Base-by-base conservation (phyloP, 1,140 invertebrate genomes). In the Philopotamus ludificatus region DNA sequence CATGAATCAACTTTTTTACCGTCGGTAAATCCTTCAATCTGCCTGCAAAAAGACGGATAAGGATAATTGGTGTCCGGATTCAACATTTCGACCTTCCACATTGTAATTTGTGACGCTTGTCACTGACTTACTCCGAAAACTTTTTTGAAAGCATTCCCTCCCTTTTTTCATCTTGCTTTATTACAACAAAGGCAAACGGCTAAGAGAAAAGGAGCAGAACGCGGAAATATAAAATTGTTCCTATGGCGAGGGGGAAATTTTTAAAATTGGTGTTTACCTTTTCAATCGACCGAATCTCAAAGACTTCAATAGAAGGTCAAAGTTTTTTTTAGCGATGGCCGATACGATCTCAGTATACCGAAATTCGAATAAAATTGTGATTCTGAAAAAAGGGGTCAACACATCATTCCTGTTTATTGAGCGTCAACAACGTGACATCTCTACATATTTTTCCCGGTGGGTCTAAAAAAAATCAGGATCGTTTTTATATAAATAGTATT, bases 71-170 rank as follows among this genome's bases (percentile, higher is more conserved):
- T 57, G 54, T 16, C 18, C 26, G 34, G 23, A 28, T 28, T 57
- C 34, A 57, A 42, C 54, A 28, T 57, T 57, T 57, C 42, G 54
- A 20, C 54, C 54, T 57, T 57, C 54, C 20, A 57, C 54, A 41
- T 57, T 57, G 54, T 57, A 57, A 57, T 57, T 57, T 28, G 54
- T 57, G 54, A 57, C 54, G 54, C 26, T 57, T 57, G 54, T 57
- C 54, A 57, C 54, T 57, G 54, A 57, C 42, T 57, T 57, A 57
- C 54, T 57, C 34, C 54, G 34, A 12, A 21, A 21, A 34, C 2
- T 41, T 39, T 57, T 57, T 57, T n/a, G n/a, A 41, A 41, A 39
- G 1, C 4, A 34, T 4, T 34, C 28, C 28, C 4, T n/a, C n/a
- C 28, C 4, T 34, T 34, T 34, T 34, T 34, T 34, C 4, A 7